A percentile compares a stretch with the other conserved stretches of the same genome.
These are phyloP conservation scores for Tenthredo amoena DNA, from an alignment of 2,888 invertebrate species.

Conservation along the genomic window DNA sequence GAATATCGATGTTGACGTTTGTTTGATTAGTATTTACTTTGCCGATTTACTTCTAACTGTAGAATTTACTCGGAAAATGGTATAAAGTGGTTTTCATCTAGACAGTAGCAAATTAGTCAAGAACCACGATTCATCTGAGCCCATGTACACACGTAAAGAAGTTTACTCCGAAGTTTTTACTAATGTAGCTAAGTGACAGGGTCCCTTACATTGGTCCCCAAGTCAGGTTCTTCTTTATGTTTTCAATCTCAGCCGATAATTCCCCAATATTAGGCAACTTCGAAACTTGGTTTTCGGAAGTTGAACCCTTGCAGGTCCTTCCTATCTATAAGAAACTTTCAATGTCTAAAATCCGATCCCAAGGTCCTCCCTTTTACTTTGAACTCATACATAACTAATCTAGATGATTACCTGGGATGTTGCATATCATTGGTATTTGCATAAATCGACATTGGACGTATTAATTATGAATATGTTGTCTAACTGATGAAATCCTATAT, in stretches of 20 bases:
- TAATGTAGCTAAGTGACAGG: background rate
- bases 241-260: constrained; percentile 31
- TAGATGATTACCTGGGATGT: background rate
- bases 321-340: background rate
- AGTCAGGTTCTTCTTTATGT: constrained; percentile 3
- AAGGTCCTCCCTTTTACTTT: background rate
- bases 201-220: background rate
- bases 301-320: background rate
- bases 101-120: background rate
- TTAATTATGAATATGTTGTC: background rate
- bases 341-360: background rate
- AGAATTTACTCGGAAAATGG: background rate
- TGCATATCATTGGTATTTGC: background rate
- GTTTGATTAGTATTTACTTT: constrained; percentile 40
- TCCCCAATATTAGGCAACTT: constrained; percentile 15
- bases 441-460: background rate
- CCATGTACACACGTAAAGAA: background rate
- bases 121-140: background rate
- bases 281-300: background rate
- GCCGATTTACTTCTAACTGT: background rate
- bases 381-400: background rate
- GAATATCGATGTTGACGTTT: constrained; percentile 27
- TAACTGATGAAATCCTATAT: background rate
- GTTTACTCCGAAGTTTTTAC: constrained; percentile 16
- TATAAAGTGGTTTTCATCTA: background rate